Percentiles rank a stretch among this genome's conserved stretches.
Evolutionary conservation across 2,888 invertebrate species (phyloP).

Genomic region (Frankliniella intonsa): DNA sequence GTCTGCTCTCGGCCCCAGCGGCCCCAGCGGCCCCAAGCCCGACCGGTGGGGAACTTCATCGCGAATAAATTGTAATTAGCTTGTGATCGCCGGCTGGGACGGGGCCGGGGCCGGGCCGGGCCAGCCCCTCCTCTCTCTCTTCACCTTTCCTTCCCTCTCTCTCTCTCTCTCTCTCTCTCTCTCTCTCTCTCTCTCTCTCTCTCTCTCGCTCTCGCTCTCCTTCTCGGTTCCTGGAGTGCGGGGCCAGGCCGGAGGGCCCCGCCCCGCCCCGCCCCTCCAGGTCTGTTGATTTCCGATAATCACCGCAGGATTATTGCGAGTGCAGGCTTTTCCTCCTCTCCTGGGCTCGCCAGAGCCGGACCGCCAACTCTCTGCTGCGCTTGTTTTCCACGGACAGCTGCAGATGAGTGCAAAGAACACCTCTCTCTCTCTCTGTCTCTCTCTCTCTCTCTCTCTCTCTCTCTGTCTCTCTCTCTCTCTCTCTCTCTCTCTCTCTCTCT

Average conservation of each 20-base stretch:
- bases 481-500: neutral
- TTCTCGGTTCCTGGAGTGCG: neutral
- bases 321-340: neutral
- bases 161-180: neutral
- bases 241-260: too few species aligned
- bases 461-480: too few species aligned
- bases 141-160: too few species aligned
- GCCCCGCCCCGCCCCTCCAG: neutral
- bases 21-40: neutral
- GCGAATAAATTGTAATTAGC: slow-evolving; percentile 18
- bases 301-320: neutral
- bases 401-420: too few species aligned
- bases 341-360: neutral
- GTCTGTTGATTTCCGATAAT: slow-evolving; percentile 4
- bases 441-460: neutral
- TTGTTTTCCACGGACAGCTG: too few species aligned
- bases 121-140: neutral
- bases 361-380: too few species aligned
- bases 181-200: neutral
- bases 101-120: neutral
- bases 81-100: neutral
- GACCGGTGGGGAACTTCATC: neutral
- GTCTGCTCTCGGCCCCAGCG: neutral
- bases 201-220: neutral
- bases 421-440: neutral